A percentile compares a stretch with the other conserved stretches of the same genome.
Evolutionary conservation across 2,888 invertebrate species (phyloP).

Genomic region (Matsumyia berberina): DNA sequence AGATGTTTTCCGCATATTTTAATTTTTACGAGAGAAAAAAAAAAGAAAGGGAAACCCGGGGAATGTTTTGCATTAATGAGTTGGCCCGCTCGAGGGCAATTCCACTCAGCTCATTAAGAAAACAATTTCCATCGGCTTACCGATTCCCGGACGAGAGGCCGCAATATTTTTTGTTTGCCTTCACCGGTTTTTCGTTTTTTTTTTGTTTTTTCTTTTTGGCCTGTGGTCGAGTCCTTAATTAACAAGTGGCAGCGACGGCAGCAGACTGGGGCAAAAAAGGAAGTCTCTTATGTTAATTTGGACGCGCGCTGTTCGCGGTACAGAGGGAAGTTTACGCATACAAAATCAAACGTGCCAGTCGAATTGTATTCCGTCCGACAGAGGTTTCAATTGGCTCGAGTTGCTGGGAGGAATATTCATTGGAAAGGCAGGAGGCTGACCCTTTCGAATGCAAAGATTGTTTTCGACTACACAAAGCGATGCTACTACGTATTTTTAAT

Average conservation of each 20-base stretch:
- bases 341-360: conserved; percentile 52
- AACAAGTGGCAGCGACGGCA: conserved; percentile 59
- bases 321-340: conserved; percentile 58
- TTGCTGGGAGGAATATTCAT: conserved; percentile 3
- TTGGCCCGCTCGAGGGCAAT: conserved; percentile 64
- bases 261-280: conserved; percentile 23
- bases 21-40: conserved; percentile 52
- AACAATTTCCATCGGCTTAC: conserved; percentile 77
- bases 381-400: conserved; percentile 40
- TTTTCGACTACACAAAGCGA: neutral
- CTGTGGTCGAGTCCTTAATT: conserved; percentile 72
- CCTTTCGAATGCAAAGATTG: conserved; percentile 1
- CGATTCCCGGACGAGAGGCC: conserved; percentile 61
- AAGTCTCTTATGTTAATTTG: conserved; percentile 64
- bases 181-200: neutral
- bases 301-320: conserved; percentile 7
- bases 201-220: conserved; percentile 22
- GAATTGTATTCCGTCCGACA: neutral
- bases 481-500: conserved; percentile 1
- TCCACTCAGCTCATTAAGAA: conserved; percentile 77
- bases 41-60: conserved; percentile 17
- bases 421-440: neutral
- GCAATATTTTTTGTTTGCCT: conserved; percentile 43
- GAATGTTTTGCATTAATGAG: conserved; percentile 75
- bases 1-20: conserved; percentile 73